These are phyloP conservation scores for Listronotus oregonensis DNA, from an alignment of 1,140 invertebrate species.

Conservation along the genomic window DNA sequence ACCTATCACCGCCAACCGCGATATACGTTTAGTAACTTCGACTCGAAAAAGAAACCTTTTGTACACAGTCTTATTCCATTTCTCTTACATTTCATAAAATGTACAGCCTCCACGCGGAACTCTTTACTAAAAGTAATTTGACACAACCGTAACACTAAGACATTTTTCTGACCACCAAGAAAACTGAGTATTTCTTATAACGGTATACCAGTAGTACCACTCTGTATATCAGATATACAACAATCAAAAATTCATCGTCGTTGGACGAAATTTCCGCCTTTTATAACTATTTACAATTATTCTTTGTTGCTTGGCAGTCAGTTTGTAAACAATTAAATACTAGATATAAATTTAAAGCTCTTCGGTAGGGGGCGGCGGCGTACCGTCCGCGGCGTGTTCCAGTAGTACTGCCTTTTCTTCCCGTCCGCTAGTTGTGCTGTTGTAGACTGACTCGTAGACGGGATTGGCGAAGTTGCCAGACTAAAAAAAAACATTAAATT, in stretches of 20 bases:
- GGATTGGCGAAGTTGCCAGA: slow-evolving; percentile 80
- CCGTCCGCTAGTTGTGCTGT: slow-evolving; percentile 56
- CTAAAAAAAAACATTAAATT: slow-evolving; percentile 44
- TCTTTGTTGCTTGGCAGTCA: too few relatives aligned
- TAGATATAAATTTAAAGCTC: slow-evolving; percentile 36
- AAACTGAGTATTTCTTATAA: too few relatives aligned
- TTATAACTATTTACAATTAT: neutral
- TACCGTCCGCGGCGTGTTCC: slow-evolving; percentile 51
- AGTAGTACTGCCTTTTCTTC: slow-evolving; percentile 65
- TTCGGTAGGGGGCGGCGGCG: slow-evolving; percentile 44
- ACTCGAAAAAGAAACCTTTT: too few relatives aligned
- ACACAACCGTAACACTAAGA: too few relatives aligned
- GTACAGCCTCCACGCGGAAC: neutral
- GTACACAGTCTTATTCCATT: too few relatives aligned
- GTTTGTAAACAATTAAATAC: too few relatives aligned
- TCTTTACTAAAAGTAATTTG: neutral
- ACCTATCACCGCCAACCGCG: too few relatives aligned
- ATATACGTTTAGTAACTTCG: too few relatives aligned
- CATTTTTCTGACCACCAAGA: too few relatives aligned
- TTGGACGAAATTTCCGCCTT: neutral
- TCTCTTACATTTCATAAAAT: too few relatives aligned
- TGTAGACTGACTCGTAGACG: slow-evolving; percentile 81
- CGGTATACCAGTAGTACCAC: neutral
- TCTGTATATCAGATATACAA: too few relatives aligned
- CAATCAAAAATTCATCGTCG: too few relatives aligned